A percentile compares a stretch with the other conserved stretches of the same genome.
Conservation (phyloP, 2,888 invertebrate genomes). For the Conus canariensis region DNA sequence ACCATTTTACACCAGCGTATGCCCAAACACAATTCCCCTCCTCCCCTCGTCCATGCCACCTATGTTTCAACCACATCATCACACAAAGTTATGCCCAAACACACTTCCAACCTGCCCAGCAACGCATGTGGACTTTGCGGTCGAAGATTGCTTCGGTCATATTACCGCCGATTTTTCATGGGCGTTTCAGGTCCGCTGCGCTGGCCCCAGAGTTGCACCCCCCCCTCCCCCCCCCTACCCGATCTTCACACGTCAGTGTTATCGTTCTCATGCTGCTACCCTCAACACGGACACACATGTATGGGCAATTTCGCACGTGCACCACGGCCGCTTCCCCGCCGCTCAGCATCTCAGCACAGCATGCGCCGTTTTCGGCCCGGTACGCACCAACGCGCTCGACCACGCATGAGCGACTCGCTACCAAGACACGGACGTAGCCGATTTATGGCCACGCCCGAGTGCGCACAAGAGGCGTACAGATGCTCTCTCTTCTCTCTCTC, state of each 20-base stretch:
- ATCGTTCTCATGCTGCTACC: background rate
- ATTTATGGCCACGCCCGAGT: background rate
- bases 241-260: background rate
- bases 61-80: too few species aligned
- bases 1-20: too few species aligned
- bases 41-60: too few species aligned
- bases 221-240: background rate
- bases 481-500: background rate
- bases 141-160: too few species aligned
- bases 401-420: background rate
- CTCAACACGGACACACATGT: conserved; percentile 18
- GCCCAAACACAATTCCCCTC: too few species aligned
- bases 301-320: conserved; percentile 32
- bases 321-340: background rate
- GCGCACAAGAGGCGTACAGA: conserved; percentile 16
- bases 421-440: background rate
- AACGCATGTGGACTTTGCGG: too few species aligned
- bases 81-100: too few species aligned
- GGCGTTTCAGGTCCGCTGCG: background rate
- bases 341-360: conserved; percentile 12
- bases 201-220: background rate
- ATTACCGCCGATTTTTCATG: too few species aligned
- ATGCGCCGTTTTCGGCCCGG: conserved; percentile 11
- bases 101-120: too few species aligned
- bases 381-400: conserved; percentile 35